Evolutionary conservation across 2,113 vertebrate genomes (phyloP), one percentile per base, ranked within the genome.

Genomic region (Sebastes schlegelii): DNA sequence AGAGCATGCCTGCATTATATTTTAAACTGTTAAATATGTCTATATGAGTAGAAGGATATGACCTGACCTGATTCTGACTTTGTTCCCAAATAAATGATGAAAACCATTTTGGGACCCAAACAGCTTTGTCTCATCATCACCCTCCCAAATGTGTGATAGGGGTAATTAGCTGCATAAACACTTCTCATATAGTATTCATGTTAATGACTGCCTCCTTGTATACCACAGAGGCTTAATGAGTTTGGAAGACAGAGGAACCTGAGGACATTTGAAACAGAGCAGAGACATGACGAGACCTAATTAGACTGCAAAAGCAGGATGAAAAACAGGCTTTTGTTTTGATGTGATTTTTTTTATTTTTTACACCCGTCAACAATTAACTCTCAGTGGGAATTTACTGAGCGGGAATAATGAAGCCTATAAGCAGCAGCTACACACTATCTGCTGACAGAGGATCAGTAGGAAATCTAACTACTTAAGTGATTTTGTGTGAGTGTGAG

Each of bases 301-400:
- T 88, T 88, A 91, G 88, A 85, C 79, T 62, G 80, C 16, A 43
- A 79, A 82, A 80, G 74, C 21, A 26, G 58, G 65, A 77, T 55
- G 67, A 82, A 75, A 87, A 90, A 81, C 71, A 82, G 76, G 52
- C 55, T 83, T 34, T 74, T 89, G 86, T 89, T 89, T 82, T 84
- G 74, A 87, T 86, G 75, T 23, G 51, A 62, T 72, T 74, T 17
- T 49, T 14, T 55, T 54, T 52, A 4, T 4, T 52, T 54, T 84
- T 62, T 57, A n/a, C 66, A 58, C 52, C 65, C 82, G 58, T 80
- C 84, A 88, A 80, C 82, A 82, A 66, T 61, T 43, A 74, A 82
- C 40, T 69, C 86, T 87, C 88, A 64, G 65, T 57, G 74, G 86
- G 81, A 72, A 81, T 82, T 78, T 77, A 63, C 52, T 13, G 45